Evolutionary conservation across 2,888 invertebrate species (phyloP).

Genomic region (Drosophila diplacantha): DNA sequence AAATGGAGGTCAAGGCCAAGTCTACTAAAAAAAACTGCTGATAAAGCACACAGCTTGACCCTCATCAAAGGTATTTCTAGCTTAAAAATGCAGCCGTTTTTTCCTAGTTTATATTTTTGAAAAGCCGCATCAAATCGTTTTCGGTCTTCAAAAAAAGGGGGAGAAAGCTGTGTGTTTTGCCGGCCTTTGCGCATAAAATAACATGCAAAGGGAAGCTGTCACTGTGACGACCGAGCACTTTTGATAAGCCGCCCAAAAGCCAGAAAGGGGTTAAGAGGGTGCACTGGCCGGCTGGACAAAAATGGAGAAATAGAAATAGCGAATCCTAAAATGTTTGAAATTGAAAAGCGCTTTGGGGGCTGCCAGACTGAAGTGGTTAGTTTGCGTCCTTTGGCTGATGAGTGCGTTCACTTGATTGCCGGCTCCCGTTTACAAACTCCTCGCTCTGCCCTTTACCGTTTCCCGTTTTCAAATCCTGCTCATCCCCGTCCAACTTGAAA

Average conservation of each 20-base stretch:
- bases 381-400: conserved; percentile 37
- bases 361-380: conserved; percentile 33
- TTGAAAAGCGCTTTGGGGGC: conserved; percentile 51
- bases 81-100: conserved; percentile 1
- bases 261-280: conserved; percentile 54
- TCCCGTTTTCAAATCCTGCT: conserved; percentile 38
- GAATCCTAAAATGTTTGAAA: conserved; percentile 50
- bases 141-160: conserved; percentile 40
- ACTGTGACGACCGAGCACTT: conserved; percentile 48
- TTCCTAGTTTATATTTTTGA: conserved; percentile 19
- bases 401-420: conserved; percentile 61
- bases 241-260: conserved; percentile 57
- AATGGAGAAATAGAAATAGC: conserved; percentile 11
- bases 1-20: conserved; percentile 7
- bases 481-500: conserved; percentile 48
- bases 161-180: conserved; percentile 30
- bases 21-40: not conserved
- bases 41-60: not conserved
- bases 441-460: too few species aligned
- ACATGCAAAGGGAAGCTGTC: conserved; percentile 34
- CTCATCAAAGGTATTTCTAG: not conserved
- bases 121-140: conserved; percentile 44
- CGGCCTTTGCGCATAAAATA: conserved; percentile 57
- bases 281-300: conserved; percentile 30
- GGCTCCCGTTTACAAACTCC: conserved; percentile 10